Evolutionary conservation across 2,888 invertebrate species (phyloP).

Genomic region (Phengaris arion): DNA sequence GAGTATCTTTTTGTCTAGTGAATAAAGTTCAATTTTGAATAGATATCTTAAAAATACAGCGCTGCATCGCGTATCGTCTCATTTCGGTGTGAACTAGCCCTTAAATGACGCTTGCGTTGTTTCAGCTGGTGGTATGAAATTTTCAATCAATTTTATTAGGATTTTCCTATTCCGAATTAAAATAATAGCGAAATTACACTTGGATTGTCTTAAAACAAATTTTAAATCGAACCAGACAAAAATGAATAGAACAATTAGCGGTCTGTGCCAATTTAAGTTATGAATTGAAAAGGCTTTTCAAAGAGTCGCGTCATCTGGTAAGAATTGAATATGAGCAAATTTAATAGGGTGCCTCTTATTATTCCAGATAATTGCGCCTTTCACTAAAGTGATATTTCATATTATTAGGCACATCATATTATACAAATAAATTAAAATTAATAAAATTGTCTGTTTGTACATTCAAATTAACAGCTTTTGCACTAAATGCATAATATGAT

Average conservation of each 20-base stretch:
- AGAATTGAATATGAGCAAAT: conserved; percentile 42
- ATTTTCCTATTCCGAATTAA: background rate
- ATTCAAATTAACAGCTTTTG: no score
- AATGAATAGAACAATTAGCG: conserved; percentile 71
- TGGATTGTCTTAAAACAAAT: background rate
- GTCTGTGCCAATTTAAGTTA: conserved; percentile 73
- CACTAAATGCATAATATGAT: no score
- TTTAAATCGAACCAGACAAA: conserved; percentile 16
- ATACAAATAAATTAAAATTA: no score
- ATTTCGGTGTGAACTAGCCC: no score
- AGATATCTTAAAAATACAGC: no score
- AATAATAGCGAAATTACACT: background rate
- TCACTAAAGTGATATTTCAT: background rate
- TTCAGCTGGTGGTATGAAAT: no score
- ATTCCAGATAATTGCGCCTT: conserved; percentile 14
- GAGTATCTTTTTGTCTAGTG: no score
- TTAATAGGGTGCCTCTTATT: conserved; percentile 30
- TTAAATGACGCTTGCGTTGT: no score
- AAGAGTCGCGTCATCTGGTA: conserved; percentile 63
- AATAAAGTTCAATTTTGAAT: no score
- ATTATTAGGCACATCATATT: no score
- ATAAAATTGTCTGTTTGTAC: no score
- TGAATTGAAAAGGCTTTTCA: conserved; percentile 68
- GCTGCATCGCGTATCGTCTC: no score
- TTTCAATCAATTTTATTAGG: background rate